These are phyloP conservation scores for Apis cerana DNA, from an alignment of 1,140 invertebrate genomes.

Conservation along the genomic window DNA sequence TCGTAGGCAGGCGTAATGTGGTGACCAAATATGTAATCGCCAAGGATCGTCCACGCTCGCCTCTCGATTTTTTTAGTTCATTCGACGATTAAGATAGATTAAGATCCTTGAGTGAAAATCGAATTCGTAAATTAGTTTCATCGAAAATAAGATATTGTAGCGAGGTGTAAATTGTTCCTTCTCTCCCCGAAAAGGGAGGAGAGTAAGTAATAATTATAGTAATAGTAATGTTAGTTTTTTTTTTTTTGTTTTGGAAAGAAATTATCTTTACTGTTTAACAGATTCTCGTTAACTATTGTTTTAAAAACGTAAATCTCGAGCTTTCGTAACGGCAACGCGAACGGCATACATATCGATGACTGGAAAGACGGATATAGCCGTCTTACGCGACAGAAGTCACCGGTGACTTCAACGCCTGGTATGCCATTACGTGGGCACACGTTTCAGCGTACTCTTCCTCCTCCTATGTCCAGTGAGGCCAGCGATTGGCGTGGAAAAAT, in stretches of 20 bases:
- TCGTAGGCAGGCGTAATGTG: slow-evolving; percentile 46
- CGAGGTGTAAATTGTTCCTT: no score
- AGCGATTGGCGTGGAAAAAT: no score
- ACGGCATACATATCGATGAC: slow-evolving; percentile 12
- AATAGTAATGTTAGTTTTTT: no score
- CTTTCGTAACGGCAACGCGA: slow-evolving; percentile 3
- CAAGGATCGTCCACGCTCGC: slow-evolving; percentile 60
- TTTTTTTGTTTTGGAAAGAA: not conserved
- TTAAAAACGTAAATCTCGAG: not conserved
- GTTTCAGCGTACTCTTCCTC: not conserved
- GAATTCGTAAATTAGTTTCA: no score
- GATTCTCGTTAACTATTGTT: not conserved
- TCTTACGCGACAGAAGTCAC: slow-evolving; percentile 28
- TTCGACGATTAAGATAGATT: not conserved
- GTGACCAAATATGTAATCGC: slow-evolving; percentile 68
- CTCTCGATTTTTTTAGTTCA: not conserved
- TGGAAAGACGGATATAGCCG: not conserved
- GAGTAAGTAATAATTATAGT: no score
- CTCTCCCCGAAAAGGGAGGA: no score
- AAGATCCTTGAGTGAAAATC: no score
- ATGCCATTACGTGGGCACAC: slow-evolving; percentile 17
- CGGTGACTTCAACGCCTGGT: slow-evolving; percentile 47
- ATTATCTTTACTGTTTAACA: not conserved
- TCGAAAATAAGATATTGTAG: no score
- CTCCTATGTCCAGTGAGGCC: no score